Percentiles rank a stretch among this genome's conserved stretches.
Evolutionary conservation across 2,888 invertebrate species (phyloP).

Genomic region (Drosophila meridionalis): DNA sequence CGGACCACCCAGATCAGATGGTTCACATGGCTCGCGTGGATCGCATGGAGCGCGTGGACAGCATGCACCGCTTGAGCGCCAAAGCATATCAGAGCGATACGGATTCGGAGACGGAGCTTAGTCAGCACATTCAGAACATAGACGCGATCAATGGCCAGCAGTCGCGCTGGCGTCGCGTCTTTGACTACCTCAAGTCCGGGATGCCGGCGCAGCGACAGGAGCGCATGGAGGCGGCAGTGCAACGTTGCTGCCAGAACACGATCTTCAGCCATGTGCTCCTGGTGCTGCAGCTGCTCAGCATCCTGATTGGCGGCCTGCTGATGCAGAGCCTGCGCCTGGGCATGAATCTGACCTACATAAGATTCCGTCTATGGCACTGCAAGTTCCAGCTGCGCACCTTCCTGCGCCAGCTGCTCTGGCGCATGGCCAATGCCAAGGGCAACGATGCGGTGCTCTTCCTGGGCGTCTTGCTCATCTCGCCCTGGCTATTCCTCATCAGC

Average conservation of each 20-base stretch:
- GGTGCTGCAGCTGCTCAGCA: conserved; percentile 44
- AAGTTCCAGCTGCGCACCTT: conserved; percentile 59
- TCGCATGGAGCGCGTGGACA: neutral
- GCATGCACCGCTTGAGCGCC: neutral
- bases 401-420: conserved; percentile 74
- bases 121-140: conserved; percentile 26
- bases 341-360: conserved; percentile 2
- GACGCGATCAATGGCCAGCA: neutral
- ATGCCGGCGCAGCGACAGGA: conserved; percentile 39
- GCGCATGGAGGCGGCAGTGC: conserved; percentile 17
- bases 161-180: conserved; percentile 17
- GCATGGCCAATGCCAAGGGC: conserved; percentile 72
- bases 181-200: conserved; percentile 10
- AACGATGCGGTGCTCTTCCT: conserved; percentile 65
- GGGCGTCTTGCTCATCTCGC: conserved; percentile 56
- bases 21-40: neutral
- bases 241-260: conserved; percentile 11
- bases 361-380: conserved; percentile 52
- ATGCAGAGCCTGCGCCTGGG: conserved; percentile 8
- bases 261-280: conserved; percentile 41
- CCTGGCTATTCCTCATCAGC: conserved; percentile 68
- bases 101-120: conserved; percentile 72
- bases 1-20: neutral
- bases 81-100: conserved; percentile 49
- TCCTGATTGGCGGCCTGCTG: conserved; percentile 11